Evolutionary conservation across 2,113 vertebrate species (phyloP).

Genomic region (Platysternon megacephalum): DNA sequence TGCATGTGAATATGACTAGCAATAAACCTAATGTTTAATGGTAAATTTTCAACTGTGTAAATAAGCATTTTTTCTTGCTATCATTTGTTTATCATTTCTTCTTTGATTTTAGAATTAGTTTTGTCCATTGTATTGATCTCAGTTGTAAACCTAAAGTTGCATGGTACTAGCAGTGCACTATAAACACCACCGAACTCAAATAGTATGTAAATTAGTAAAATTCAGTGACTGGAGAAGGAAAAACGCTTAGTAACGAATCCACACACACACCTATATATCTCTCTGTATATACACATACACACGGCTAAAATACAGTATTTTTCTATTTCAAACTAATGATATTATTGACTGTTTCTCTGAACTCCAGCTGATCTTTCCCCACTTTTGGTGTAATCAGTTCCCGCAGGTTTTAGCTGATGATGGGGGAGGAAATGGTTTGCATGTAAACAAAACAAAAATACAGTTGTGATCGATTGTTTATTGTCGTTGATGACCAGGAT

Average conservation of each 20-base stretch:
- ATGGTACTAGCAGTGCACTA: constrained; percentile 75
- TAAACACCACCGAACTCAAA: constrained; percentile 77
- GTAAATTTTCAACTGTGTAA: constrained; percentile 69
- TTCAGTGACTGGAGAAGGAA: constrained; percentile 68
- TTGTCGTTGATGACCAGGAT: constrained; percentile 48
- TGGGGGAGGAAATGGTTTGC: constrained; percentile 65
- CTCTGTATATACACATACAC: background rate
- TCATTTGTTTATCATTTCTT: constrained; percentile 77
- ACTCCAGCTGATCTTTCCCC: constrained; percentile 41
- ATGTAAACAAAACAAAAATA: constrained; percentile 71
- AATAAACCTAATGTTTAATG: constrained; percentile 58
- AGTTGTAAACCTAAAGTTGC: constrained; percentile 78
- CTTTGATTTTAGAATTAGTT: constrained; percentile 72
- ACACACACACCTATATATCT: background rate
- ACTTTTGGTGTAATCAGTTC: constrained; percentile 59
- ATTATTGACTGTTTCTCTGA: constrained; percentile 57
- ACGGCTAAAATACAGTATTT: constrained; percentile 45
- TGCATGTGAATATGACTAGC: constrained; percentile 75
- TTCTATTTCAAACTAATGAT: constrained; percentile 41
- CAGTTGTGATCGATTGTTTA: constrained; percentile 55
- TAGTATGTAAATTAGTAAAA: constrained; percentile 85
- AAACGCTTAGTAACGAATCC: constrained; percentile 65
- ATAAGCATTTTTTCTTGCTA: constrained; percentile 73
- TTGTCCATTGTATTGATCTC: constrained; percentile 68
- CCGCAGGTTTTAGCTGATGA: constrained; percentile 43